Evolutionary conservation across 2,113 vertebrate species (phyloP).

Genomic region (Meles meles): DNA sequence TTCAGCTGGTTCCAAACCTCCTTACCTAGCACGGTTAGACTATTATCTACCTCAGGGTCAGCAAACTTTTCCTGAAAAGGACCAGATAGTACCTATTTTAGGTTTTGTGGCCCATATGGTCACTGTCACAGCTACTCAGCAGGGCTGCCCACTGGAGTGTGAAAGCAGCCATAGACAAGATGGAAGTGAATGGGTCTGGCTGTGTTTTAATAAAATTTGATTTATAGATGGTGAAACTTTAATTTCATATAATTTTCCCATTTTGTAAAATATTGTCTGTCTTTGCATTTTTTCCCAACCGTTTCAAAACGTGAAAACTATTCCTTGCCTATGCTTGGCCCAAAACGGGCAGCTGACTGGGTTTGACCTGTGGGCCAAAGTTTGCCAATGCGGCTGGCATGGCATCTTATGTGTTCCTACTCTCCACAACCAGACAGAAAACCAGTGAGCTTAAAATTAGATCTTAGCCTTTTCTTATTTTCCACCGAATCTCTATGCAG

Average conservation of each 20-base stretch:
- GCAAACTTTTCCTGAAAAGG: neutral
- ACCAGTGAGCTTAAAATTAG: neutral
- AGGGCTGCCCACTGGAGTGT: neutral
- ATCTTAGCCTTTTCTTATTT: neutral
- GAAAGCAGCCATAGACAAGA: neutral
- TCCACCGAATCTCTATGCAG: neutral
- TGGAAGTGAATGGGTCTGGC: neutral
- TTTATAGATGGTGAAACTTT: neutral
- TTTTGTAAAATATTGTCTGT: neutral
- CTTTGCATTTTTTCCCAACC: neutral
- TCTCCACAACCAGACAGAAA: neutral
- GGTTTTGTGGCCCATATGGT: neutral
- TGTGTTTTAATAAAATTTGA: neutral
- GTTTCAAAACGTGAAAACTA: neutral
- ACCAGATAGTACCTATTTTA: neutral
- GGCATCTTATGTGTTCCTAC: neutral
- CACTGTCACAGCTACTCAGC: conserved; percentile 11
- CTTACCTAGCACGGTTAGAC: neutral
- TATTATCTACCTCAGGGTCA: neutral
- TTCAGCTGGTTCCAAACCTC: neutral
- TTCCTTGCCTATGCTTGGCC: neutral
- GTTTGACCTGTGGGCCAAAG: neutral
- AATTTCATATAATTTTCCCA: neutral
- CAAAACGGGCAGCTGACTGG: neutral
- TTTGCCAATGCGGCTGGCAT: fast-evolving